A percentile compares a stretch with the other conserved stretches of the same genome.
Conservation (phyloP, 2,797 vertebrate species). For the Aythya fuligula region DNA sequence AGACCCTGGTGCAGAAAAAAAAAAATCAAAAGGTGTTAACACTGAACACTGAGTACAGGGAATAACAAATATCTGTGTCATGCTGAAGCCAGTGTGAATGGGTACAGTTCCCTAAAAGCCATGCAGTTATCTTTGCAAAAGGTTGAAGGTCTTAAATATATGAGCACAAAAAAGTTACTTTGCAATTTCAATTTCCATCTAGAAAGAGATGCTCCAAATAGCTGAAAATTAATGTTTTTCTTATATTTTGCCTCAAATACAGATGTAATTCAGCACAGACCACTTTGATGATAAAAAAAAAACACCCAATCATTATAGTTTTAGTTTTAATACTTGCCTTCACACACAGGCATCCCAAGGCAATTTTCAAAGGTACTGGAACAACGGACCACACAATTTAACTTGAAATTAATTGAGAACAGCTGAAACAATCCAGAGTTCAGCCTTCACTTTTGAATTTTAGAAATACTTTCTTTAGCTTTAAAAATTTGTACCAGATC, state of each 20-base stretch:
- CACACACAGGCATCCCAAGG: neutral
- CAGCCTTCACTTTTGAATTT: neutral
- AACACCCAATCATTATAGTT: neutral
- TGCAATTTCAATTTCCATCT: neutral
- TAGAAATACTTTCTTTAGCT: neutral
- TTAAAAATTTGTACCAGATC: neutral
- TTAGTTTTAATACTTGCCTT: neutral
- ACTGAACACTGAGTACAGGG: neutral
- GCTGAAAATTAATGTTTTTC: neutral
- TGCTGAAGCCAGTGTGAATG: neutral
- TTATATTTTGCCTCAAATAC: neutral
- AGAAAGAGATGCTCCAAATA: neutral
- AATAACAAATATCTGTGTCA: neutral
- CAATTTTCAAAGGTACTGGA: neutral
- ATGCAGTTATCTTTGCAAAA: neutral
- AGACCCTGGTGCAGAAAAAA: neutral
- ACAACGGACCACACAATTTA: neutral
- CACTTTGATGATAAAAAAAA: neutral
- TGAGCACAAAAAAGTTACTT: neutral
- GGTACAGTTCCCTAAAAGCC: neutral
- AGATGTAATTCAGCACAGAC: neutral
- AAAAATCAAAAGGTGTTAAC: neutral
- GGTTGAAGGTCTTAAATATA: neutral
- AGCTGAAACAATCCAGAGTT: neutral
- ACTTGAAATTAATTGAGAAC: neutral